Base-by-base conservation (phyloP, 2,113 vertebrate species). In the Alexandromys fortis region DNA sequence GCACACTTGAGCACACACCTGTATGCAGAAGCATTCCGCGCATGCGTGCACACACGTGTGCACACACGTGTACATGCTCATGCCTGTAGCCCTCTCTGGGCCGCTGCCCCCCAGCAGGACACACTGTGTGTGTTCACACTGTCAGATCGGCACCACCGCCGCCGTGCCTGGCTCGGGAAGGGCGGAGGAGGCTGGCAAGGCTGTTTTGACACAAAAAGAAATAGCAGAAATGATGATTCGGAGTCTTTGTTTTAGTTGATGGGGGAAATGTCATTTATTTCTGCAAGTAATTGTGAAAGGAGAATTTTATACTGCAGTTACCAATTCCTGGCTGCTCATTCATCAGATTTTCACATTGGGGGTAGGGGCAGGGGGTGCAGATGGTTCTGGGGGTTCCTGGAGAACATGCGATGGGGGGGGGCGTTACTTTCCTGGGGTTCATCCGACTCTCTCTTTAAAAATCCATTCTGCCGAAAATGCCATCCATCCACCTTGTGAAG, bases 281-380 rank as follows among this genome's bases (percentile, higher is more conserved):
- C 77, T 81, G 13, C 81, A 90, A 96, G 94, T 89, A 90, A 86
- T 95, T 90, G 42, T 52, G 86, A 75, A 61, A 88, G 21, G 72
- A 96, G 88, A 5, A n/a, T 92, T 96, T 97, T 73, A 72, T 95
- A 2, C 89, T 79, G 72, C 89, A 91, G 81, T 91, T 90, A 97
- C 93, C 89, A 67, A 81, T 94, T 35, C 63, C 49, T 67, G 94
- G 96, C 98, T 96, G 96, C 90, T 96, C 98, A 97, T 98, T 98
- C 98, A 97, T 98, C 97, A 97, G 86, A 87, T 98, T 98, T 96
- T 38, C 55, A 0, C 4, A 52, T 3, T 52, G 73, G 58, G 33
- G 79, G 77, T 28, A 4, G 28, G 81, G 47, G 61, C 12, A 19
- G 6, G 28, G 91, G 61, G 38, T 3, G 24, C 5, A 0, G 45